A percentile compares a stretch with the other conserved stretches of the same genome.
These are phyloP conservation scores for Pocillopora verrucosa DNA, from an alignment of 64 coral and sea anemone genomes.

Conservation along the genomic window DNA sequence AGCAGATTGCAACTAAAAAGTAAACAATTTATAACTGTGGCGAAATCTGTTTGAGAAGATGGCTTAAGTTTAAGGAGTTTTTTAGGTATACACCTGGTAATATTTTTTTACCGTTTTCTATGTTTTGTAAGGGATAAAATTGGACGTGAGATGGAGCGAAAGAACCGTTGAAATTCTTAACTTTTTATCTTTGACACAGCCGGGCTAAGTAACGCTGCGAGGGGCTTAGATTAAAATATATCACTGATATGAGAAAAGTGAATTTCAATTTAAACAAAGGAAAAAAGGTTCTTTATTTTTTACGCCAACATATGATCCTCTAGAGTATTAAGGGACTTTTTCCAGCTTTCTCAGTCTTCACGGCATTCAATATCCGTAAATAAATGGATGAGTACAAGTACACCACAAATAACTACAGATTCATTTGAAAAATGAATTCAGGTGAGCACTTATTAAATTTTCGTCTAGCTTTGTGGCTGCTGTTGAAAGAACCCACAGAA, in stretches of 20 bases:
- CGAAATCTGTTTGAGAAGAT: constrained; percentile 40
- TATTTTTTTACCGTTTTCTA: neutral
- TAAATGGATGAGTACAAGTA: neutral
- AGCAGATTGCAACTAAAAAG: constrained; percentile 26
- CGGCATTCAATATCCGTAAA: neutral
- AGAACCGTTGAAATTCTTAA: neutral
- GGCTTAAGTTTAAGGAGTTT: constrained; percentile 37
- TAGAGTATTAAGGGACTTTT: neutral
- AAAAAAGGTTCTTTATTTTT: neutral
- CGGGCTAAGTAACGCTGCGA: neutral
- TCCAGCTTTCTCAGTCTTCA: neutral
- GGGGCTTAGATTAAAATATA: neutral
- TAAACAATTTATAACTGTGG: constrained; percentile 52
- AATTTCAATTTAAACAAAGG: neutral
- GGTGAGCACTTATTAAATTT: neutral
- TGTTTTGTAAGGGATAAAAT: neutral
- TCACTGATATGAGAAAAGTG: neutral
- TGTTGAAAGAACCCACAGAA: neutral
- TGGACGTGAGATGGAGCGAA: neutral
- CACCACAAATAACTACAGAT: neutral
- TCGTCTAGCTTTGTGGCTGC: neutral
- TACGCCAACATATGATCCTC: neutral
- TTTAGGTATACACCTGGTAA: constrained; percentile 25
- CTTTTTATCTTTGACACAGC: neutral
- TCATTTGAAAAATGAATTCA: neutral